Conservation (phyloP, 2,888 invertebrate genomes). For the Amblyjoppa fuscipennis region DNA sequence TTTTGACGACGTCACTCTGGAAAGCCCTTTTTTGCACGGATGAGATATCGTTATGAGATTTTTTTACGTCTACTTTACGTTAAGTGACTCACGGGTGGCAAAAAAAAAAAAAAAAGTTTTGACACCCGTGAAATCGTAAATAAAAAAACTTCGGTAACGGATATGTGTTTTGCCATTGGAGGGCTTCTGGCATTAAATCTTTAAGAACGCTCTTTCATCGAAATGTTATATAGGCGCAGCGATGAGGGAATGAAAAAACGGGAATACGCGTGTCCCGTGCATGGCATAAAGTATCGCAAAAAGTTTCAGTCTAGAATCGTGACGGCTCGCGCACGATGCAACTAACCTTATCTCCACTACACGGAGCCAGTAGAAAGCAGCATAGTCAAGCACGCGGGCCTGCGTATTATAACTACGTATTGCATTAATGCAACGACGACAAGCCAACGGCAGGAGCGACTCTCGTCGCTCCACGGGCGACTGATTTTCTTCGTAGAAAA, state of each 20-base stretch:
- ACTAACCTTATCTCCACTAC: conserved; percentile 56
- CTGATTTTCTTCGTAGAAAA: conserved; percentile 59
- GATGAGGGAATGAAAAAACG: not conserved
- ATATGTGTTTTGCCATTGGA: no score
- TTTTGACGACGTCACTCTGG: conserved; percentile 25
- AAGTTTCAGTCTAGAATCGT: conserved; percentile 21
- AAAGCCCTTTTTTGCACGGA: conserved; percentile 27
- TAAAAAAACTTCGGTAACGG: no score
- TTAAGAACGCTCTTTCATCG: not conserved
- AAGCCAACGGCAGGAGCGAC: conserved; percentile 11
- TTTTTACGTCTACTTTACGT: not conserved
- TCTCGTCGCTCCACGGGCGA: conserved; percentile 54
- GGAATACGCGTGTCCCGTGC: not conserved
- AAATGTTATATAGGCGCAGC: not conserved
- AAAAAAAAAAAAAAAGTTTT: not conserved
- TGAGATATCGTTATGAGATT: conserved; percentile 26
- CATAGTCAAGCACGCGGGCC: conserved; percentile 31
- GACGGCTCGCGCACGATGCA: conserved; percentile 48
- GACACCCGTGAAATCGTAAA: no score
- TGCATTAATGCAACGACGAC: conserved; percentile 62
- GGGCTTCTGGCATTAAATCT: no score
- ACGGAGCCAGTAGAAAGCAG: conserved; percentile 62
- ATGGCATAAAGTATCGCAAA: not conserved
- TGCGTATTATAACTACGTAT: conserved; percentile 52
- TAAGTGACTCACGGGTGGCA: not conserved